Evolutionary conservation across 2,113 vertebrate species (phyloP).

Genomic region (Ctenomys sociabilis): DNA sequence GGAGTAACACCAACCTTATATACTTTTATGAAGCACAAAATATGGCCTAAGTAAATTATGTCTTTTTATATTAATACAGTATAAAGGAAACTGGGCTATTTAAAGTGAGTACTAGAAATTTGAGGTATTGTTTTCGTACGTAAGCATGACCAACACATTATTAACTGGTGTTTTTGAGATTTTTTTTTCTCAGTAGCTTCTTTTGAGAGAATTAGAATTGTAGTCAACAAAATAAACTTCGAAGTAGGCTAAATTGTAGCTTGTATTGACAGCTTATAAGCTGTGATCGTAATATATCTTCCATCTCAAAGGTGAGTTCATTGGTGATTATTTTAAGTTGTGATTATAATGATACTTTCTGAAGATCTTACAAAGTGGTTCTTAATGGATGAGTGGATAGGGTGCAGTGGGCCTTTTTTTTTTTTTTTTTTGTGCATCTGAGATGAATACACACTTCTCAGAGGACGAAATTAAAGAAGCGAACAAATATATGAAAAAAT

Average conservation of each 20-base stretch:
- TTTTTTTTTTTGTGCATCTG: too few relatives aligned
- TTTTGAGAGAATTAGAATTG: neutral
- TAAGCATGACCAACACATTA: neutral
- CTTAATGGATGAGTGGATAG: neutral
- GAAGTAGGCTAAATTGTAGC: constrained; percentile 7
- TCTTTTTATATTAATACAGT: neutral
- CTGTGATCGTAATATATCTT: constrained; percentile 18
- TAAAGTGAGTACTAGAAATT: neutral
- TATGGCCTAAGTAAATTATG: neutral
- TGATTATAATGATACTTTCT: neutral
- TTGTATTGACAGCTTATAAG: constrained; percentile 21
- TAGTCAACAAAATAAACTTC: constrained; percentile 52
- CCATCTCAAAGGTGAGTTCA: constrained; percentile 1
- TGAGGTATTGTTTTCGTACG: neutral
- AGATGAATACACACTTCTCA: too few relatives aligned
- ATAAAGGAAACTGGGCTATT: neutral
- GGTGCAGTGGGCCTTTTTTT: neutral
- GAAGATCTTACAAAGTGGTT: neutral
- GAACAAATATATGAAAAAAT: too few relatives aligned
- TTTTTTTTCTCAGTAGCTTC: neutral
- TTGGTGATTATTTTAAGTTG: constrained; percentile 18
- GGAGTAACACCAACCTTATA: neutral
- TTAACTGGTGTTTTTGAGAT: neutral
- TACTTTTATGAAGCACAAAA: constrained; percentile 35
- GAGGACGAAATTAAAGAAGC: too few relatives aligned